A percentile compares a stretch with the other conserved stretches of the same genome.
These are phyloP conservation scores for Isoperla grammatica DNA, from an alignment of 2,888 invertebrate species.

Conservation along the genomic window DNA sequence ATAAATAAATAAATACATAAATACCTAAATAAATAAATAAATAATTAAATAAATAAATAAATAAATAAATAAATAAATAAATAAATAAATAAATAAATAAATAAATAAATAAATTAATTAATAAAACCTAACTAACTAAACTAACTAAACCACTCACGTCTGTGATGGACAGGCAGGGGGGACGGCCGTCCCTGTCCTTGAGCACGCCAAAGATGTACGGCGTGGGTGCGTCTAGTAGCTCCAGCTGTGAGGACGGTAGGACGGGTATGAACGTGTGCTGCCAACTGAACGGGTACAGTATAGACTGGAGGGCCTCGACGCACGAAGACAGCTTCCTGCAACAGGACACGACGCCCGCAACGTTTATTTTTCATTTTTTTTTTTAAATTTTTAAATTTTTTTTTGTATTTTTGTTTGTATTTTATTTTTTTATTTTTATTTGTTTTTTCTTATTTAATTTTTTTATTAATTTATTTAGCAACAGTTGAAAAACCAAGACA, in stretches of 20 bases:
- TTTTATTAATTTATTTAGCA: too few relatives aligned
- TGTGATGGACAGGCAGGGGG: constrained; percentile 19
- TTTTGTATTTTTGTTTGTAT: too few relatives aligned
- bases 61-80: too few relatives aligned
- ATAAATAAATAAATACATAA: too few relatives aligned
- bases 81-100: too few relatives aligned
- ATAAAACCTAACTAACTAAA: too few relatives aligned
- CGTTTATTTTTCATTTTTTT: not conserved
- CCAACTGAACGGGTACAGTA: constrained; percentile 79
- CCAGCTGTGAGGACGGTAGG: constrained; percentile 59
- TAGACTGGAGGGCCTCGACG: constrained; percentile 66
- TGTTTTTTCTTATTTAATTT: too few relatives aligned
- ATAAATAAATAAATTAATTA: too few relatives aligned
- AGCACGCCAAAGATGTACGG: constrained; percentile 72
- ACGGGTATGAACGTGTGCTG: constrained; percentile 76
- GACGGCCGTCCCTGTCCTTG: constrained; percentile 35
- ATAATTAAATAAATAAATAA: too few relatives aligned
- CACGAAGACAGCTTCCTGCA: constrained; percentile 64
- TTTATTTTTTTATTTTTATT: too few relatives aligned
- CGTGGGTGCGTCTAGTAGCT: constrained; percentile 64
- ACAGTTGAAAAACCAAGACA: too few relatives aligned
- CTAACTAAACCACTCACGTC: constrained; percentile 4
- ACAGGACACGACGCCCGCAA: not conserved
- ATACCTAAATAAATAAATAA: too few relatives aligned
- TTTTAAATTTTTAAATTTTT: not conserved